These are phyloP conservation scores for Odobenus rosmarus DNA, from an alignment of 2,113 vertebrate genomes.

Conservation along the genomic window DNA sequence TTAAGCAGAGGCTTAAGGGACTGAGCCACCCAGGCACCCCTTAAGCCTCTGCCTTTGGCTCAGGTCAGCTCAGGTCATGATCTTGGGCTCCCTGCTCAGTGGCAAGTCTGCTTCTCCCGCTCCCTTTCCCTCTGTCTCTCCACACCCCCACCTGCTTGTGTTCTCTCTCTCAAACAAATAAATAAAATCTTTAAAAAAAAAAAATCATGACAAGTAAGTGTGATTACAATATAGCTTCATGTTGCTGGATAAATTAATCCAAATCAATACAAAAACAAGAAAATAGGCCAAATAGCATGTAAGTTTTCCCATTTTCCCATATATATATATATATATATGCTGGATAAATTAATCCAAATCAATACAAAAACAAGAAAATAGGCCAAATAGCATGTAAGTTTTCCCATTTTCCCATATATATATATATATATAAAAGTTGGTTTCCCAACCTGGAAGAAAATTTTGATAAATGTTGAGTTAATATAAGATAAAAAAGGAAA, in stretches of 20 bases:
- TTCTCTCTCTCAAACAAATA: not conserved
- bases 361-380: not conserved
- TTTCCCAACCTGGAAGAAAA: not conserved
- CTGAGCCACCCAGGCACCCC: no score
- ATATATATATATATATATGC: not conserved
- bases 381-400: not conserved
- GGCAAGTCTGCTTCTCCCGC: not conserved
- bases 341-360: not conserved
- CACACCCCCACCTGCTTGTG: rapidly evolving
- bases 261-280: not conserved
- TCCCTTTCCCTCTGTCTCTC: not conserved
- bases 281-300: not conserved
- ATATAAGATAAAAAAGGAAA: not conserved
- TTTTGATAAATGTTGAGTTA: not conserved
- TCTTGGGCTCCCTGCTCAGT: not conserved
- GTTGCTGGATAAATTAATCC: not conserved
- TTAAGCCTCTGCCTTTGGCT: not conserved
- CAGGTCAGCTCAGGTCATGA: not conserved
- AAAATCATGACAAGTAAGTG: not conserved
- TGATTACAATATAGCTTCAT: not conserved
- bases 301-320: not conserved
- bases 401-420: not conserved
- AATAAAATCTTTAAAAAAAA: not conserved
- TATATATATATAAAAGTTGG: not conserved
- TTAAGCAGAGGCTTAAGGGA: no score